Percentiles rank a stretch among this genome's conserved stretches.
Conservation (phyloP, 1,140 invertebrate species). For the Pteromalus puparum region DNA sequence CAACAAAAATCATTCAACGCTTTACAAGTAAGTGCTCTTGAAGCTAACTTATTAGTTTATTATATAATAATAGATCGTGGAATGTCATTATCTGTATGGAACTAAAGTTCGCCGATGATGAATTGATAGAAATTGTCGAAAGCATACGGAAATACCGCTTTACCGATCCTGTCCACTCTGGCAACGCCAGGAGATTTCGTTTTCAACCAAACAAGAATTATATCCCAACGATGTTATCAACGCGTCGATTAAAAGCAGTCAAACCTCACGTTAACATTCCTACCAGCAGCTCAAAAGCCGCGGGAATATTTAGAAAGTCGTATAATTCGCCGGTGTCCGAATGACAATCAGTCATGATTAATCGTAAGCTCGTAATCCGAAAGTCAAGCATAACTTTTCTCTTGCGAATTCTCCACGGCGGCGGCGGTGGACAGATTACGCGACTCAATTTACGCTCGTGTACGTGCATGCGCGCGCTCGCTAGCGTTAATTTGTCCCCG, state of each 20-base stretch:
- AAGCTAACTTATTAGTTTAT: too few species aligned
- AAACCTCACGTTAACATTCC: not conserved
- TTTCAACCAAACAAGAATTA: too few species aligned
- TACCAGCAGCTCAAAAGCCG: not conserved
- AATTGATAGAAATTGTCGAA: too few species aligned
- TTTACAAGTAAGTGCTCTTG: too few species aligned
- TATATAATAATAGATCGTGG: too few species aligned
- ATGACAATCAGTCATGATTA: constrained; percentile 36
- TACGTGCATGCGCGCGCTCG: not conserved
- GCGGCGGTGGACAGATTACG: not conserved
- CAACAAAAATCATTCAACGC: too few species aligned
- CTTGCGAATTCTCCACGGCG: constrained; percentile 15
- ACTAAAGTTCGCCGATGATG: too few species aligned
- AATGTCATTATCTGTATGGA: too few species aligned
- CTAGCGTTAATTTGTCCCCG: constrained; percentile 59
- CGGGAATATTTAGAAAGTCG: constrained; percentile 38
- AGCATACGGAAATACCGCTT: too few species aligned
- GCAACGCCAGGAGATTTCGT: too few species aligned
- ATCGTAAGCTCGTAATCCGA: constrained; percentile 39
- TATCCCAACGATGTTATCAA: too few species aligned
- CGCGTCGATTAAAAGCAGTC: not conserved
- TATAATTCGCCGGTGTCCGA: constrained; percentile 5
- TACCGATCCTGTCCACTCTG: too few species aligned
- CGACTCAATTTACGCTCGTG: not conserved
- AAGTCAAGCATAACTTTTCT: constrained; percentile 31